phyloP scores from a whole-genome alignment of 2,113 vertebrate genomes.

The Myodes glareolus region DNA sequence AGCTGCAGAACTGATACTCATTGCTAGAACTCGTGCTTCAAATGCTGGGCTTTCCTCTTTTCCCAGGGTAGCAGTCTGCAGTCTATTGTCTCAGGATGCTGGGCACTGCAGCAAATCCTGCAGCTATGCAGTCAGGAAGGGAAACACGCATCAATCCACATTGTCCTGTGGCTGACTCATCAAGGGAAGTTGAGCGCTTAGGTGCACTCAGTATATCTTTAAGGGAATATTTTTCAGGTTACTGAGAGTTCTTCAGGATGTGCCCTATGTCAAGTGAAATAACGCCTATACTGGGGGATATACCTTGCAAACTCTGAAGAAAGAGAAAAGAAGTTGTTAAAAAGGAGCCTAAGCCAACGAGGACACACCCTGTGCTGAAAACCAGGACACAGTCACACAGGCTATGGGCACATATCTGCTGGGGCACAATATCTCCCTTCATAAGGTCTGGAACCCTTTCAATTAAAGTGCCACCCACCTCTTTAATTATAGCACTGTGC shows the following conservation, averaged over 20 bases:
- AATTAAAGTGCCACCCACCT: not conserved
- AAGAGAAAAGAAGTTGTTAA: not conserved
- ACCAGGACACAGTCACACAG: not conserved
- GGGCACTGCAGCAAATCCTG: not conserved
- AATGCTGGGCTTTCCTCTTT: not conserved
- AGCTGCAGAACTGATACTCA: not conserved
- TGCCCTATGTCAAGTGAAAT: not conserved
- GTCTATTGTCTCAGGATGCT: not conserved
- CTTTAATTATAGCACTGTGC: not conserved
- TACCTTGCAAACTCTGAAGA: not conserved
- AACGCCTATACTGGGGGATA: not conserved
- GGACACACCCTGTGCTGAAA: not conserved
- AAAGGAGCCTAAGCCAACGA: not conserved
- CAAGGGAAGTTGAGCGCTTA: not conserved
- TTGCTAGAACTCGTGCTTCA: not conserved
- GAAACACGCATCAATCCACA: not conserved
- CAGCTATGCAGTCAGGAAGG: not conserved
- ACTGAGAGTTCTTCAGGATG: not conserved
- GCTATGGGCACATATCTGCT: not conserved
- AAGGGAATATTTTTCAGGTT: not conserved
- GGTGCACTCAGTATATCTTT: not conserved
- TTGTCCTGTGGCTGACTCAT: not conserved
- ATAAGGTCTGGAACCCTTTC: not conserved
- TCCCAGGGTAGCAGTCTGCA: not conserved
- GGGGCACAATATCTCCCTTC: not conserved